These are phyloP conservation scores for Montipora efflorescens DNA, from an alignment of 64 coral and sea anemone species.

Conservation along the genomic window DNA sequence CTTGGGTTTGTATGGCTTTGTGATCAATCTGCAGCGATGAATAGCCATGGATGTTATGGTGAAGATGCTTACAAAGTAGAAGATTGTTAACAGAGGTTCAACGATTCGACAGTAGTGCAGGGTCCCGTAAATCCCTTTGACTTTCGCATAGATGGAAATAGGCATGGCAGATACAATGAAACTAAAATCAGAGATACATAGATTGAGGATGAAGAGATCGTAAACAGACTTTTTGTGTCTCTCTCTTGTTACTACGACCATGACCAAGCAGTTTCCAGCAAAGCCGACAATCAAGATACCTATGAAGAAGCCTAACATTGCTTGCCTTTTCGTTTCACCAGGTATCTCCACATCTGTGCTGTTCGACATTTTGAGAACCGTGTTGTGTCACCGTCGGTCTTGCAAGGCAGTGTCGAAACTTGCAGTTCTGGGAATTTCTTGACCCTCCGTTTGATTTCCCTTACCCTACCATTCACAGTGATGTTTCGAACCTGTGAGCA, in stretches of 20 bases:
- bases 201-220: slow-evolving; percentile 74
- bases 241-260: slow-evolving; percentile 48
- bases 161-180: slow-evolving; percentile 25
- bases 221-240: slow-evolving; percentile 40
- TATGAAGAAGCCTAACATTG: not conserved
- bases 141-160: not conserved
- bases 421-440: too few relatives aligned
- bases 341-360: too few relatives aligned
- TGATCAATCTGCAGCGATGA: slow-evolving; percentile 61
- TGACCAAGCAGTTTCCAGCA: slow-evolving; percentile 53
- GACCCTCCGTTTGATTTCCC: too few relatives aligned
- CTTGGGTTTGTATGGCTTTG: slow-evolving; percentile 66
- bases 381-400: too few relatives aligned
- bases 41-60: slow-evolving; percentile 75
- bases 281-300: slow-evolving; percentile 21
- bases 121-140: not conserved
- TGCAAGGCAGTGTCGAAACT: too few relatives aligned
- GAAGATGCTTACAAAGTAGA: slow-evolving; percentile 50
- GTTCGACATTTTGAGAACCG: too few relatives aligned
- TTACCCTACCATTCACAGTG: too few relatives aligned
- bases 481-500: too few relatives aligned
- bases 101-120: slow-evolving; percentile 34
- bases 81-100: slow-evolving; percentile 26
- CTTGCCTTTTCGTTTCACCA: too few relatives aligned
- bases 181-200: slow-evolving; percentile 58